Conservation (phyloP, 2,888 invertebrate species). For the Lepidocyrtinus sp. region DNA sequence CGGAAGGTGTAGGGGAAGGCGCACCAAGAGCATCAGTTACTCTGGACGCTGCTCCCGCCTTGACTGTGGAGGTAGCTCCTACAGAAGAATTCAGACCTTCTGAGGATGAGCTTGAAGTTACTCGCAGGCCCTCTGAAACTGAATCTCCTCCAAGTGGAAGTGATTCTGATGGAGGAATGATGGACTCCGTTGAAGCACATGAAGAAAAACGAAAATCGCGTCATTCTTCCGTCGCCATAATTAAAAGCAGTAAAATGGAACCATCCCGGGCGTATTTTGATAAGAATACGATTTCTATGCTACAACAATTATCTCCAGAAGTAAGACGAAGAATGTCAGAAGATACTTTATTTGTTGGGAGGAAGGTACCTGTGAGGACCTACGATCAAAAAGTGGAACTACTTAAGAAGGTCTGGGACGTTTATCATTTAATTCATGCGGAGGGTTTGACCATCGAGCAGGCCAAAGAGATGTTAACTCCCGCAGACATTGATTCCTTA, state of each 20-base stretch:
- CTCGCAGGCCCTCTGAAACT: background rate
- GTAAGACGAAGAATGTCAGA: slow-evolving; percentile 36
- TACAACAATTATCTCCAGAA: slow-evolving; percentile 39
- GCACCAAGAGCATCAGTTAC: no score
- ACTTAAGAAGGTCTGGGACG: slow-evolving; percentile 53
- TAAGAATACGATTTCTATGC: slow-evolving; percentile 3
- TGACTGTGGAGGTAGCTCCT: background rate
- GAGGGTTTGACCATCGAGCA: slow-evolving; percentile 41
- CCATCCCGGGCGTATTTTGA: background rate
- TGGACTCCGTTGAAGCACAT: background rate
- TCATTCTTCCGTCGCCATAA: background rate
- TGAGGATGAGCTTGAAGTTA: no score
- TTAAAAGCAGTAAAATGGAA: background rate
- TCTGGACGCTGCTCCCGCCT: no score
- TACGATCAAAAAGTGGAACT: slow-evolving; percentile 53
- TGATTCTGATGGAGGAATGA: background rate
- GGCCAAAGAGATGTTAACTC: slow-evolving; percentile 37
- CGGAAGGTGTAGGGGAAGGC: no score
- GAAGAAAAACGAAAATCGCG: background rate
- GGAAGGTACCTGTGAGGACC: slow-evolving; percentile 26
- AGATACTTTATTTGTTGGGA: slow-evolving; percentile 46
- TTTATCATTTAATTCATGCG: slow-evolving; percentile 45
- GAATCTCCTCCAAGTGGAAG: slow-evolving; percentile 1
- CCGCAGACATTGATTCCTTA: slow-evolving; percentile 24
- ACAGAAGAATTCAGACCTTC: background rate